Percentiles rank a stretch among this genome's conserved stretches.
Conservation (phyloP, 2,888 invertebrate species). For the Miltochrista miniata region DNA sequence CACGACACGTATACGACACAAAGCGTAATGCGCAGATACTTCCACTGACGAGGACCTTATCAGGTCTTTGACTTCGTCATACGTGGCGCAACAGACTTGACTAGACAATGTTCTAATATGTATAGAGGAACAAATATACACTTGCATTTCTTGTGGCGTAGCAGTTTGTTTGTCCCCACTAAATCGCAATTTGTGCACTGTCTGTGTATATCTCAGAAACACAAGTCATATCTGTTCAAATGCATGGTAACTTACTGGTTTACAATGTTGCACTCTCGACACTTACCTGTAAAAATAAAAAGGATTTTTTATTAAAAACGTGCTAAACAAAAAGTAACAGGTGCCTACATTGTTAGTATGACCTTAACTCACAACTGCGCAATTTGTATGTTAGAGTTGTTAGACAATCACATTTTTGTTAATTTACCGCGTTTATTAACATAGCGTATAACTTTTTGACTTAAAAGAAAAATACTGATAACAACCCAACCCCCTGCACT, state of each 20-base stretch:
- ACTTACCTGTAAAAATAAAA: constrained; percentile 26
- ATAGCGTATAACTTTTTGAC: too few relatives aligned
- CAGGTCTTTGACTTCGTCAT: not conserved
- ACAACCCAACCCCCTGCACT: too few relatives aligned
- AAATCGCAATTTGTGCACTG: too few relatives aligned
- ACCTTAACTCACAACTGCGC: constrained; percentile 10
- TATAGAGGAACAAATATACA: too few relatives aligned
- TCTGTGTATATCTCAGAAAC: not conserved
- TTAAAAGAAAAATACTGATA: too few relatives aligned
- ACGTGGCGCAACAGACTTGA: not conserved
- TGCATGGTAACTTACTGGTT: not conserved
- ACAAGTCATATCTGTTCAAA: too few relatives aligned
- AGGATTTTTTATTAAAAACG: constrained; percentile 2
- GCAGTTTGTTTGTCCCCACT: too few relatives aligned
- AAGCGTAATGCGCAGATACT: not conserved
- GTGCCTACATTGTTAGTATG: constrained; percentile 1
- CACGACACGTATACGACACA: not conserved
- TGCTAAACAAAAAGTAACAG: not conserved
- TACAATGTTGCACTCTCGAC: not conserved
- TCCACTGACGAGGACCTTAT: not conserved
- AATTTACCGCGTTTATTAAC: not conserved
- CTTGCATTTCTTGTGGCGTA: too few relatives aligned
- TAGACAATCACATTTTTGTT: constrained; percentile 13
- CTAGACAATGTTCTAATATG: too few relatives aligned
- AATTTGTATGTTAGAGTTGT: constrained; percentile 16